These are phyloP conservation scores for Marmota flaviventris DNA, from an alignment of 2,113 vertebrate genomes.

Conservation along the genomic window DNA sequence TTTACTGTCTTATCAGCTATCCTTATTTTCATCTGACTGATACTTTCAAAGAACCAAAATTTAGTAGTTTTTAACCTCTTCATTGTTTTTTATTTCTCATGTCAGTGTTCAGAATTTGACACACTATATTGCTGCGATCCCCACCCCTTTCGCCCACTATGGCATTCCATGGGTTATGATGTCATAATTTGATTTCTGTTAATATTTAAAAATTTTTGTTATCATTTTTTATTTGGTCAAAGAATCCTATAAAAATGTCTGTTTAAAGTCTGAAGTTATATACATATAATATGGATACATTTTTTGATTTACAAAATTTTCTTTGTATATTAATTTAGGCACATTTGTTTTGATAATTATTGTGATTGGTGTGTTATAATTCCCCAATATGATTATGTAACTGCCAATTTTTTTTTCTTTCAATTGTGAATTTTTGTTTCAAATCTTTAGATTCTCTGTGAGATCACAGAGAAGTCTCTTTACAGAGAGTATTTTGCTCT, in stretches of 20 bases:
- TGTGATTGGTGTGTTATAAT: neutral
- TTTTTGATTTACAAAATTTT: neutral
- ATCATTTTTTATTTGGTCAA: neutral
- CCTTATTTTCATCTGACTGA: neutral
- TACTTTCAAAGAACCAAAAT: neutral
- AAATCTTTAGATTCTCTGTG: neutral
- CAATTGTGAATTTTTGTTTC: neutral
- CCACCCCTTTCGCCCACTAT: neutral
- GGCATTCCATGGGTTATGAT: neutral
- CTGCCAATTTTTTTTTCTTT: neutral
- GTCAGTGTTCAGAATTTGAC: neutral
- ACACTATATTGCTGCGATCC: neutral
- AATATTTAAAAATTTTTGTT: neutral
- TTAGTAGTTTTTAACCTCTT: neutral
- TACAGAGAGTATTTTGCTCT: neutral
- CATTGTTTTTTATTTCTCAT: neutral
- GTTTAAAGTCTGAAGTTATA: neutral
- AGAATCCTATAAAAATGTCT: neutral
- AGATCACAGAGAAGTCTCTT: neutral
- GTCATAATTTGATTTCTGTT: neutral
- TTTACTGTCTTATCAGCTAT: neutral
- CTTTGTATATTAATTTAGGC: neutral
- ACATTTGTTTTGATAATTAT: conserved; percentile 6
- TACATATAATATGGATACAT: neutral
- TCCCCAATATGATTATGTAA: neutral